Evolutionary conservation across 2,888 invertebrate genomes (phyloP), one percentile per base, ranked within the genome.

Genomic region (Cantharis nigra): DNA sequence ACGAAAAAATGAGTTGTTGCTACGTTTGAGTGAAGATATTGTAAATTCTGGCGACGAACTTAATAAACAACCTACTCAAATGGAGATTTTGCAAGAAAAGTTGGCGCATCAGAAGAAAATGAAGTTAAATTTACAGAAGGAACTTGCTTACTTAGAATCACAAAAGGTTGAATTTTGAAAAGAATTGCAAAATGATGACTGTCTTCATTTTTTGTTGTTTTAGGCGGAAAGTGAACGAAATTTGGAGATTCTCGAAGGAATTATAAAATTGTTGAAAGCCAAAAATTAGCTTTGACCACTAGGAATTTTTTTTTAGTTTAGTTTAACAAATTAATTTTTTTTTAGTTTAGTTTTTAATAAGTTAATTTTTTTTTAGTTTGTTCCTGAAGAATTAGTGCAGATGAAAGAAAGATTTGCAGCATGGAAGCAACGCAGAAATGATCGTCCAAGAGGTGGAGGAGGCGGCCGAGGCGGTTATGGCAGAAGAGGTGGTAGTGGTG

Each of bases 331-430:
- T 28, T 9, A 2, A 7, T 26, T 69, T 75, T 9, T 49, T 82
- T 83, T 26, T 23, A 23, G 20, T 20, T 20, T 3, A 20, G 20
- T 20, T 20, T 20, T 13, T 70, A 23, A 62, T 9, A 33, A 10
- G 9, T 28, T 9, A 10, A 4, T 23, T 69, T 75, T 9, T 49
- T 82, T 83, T 26, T 81, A 97, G 91, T 93, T 93, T 83, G 92
- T 97, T 11, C 97, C 97, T 0, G 90, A 92, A 11, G 94, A 95
- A 82, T 87, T 97, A 63, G 89, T 91, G 30, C 87, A 91, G 16
- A 97, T 97, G 97, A 93, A 95, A 1, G 89, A 92, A 18, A 91
- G 97, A 28, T 95, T 92, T 86, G 90, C 91, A 23, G 92, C 91
- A 0, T 93, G 92, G 93, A 93, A 93, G 82, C 89, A 92, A 74